Evolutionary conservation across 2,797 vertebrate species (phyloP).

Genomic region (Clarias laeviceps): DNA sequence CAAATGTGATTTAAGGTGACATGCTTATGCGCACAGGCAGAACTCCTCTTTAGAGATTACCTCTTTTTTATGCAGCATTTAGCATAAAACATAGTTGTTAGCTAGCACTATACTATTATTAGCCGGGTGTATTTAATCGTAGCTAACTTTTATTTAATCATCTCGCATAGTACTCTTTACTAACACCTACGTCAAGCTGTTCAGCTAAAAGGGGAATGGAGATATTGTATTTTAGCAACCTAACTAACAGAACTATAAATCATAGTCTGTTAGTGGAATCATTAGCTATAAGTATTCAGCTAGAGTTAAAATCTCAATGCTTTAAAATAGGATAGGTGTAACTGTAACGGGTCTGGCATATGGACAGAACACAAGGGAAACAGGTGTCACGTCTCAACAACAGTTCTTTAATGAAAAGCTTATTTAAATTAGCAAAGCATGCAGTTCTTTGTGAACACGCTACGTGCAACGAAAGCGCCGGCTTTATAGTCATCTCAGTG

Average conservation of each 20-base stretch:
- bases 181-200: too few species aligned
- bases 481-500: too few species aligned
- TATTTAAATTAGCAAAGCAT: too few species aligned
- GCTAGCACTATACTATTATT: neutral
- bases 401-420: too few species aligned
- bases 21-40: conserved; percentile 37
- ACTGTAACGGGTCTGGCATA: too few species aligned
- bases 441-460: too few species aligned
- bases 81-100: neutral
- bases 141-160: neutral
- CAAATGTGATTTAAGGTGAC: conserved; percentile 64
- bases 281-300: neutral
- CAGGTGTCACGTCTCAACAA: too few species aligned
- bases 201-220: neutral
- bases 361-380: too few species aligned
- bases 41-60: neutral
- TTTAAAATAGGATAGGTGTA: neutral
- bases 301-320: neutral
- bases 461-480: too few species aligned
- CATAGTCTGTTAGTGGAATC: neutral
- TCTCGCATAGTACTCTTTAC: too few species aligned
- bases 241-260: neutral
- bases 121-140: neutral
- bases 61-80: neutral
- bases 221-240: neutral